Evolutionary conservation across 2,797 vertebrate genomes (phyloP), one percentile per base, ranked within the genome.

Genomic region (Hydrolagus colliei): DNA sequence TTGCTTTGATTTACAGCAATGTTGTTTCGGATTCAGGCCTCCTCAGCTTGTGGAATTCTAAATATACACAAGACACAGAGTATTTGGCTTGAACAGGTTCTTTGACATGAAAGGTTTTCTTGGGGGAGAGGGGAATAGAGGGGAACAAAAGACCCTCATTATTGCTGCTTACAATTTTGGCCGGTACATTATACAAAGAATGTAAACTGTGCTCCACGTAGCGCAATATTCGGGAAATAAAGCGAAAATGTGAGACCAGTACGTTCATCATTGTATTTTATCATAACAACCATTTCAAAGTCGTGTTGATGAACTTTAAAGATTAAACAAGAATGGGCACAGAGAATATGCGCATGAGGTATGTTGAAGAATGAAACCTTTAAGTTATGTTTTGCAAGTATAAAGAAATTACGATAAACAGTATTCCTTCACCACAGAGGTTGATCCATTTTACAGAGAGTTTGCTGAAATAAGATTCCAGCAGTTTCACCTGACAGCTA

Each of bases 401-500:
- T 67, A 71, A 71, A 67, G 79, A 68, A 67, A 27, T 71, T 52
- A 52, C 27, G 13, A 84, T 52, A 84, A 71, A 12, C 79, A 84
- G 79, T 68, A 41, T 71, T 84, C 41, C 52, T 84, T 52, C 52
- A 35, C 32, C 27, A 52, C 14, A 84, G 79, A 84, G 79, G 79
- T 35, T 71, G 68, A 84, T 68, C 79, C 41, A 68, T 84, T 68
- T 67, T 14, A 10, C 65, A 84, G 65, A 67, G 65, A 18, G 4
- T n/a, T 84, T 71, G 32, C 18, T 5, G 32, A 16, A 84, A 71
- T 71, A 27, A 84, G 79, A 71, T 67, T 71, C 65, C 32, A 13
- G 78, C 78, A 82, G 79, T 67, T 84, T 71, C 32, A 84, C 27
- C 32, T 84, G 62, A 84, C 79, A 71, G 67, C 71, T 84, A 84